phyloP scores from a whole-genome alignment of 2,888 invertebrate species.

The Parasteatoda lunata region DNA sequence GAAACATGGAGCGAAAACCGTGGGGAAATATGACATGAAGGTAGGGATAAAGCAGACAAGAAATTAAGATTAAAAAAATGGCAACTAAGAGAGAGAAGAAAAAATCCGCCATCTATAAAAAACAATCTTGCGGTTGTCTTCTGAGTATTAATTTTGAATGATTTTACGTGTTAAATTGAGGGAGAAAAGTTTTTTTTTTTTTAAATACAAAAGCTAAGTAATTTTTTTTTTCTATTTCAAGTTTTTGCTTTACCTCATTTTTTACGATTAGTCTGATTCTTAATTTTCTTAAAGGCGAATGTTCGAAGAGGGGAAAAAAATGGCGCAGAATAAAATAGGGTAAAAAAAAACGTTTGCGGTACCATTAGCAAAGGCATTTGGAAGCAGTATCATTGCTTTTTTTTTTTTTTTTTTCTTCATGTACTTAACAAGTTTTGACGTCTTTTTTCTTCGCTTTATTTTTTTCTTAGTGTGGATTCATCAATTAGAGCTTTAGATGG shows the following conservation, averaged over 20 bases:
- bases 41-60: conserved; percentile 48
- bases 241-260: conserved; percentile 53
- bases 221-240: conserved; percentile 13
- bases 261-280: conserved; percentile 67
- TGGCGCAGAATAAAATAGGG: conserved; percentile 11
- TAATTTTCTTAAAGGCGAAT: conserved; percentile 52
- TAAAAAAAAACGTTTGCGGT: conserved; percentile 50
- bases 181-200: conserved; percentile 28
- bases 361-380: conserved; percentile 60
- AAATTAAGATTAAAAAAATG: conserved; percentile 61
- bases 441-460: conserved; percentile 26
- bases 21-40: conserved; percentile 46
- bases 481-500: conserved; percentile 61
- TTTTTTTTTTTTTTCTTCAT: conserved; percentile 49
- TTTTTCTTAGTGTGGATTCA: conserved; percentile 41
- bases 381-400: conserved; percentile 53
- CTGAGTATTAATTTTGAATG: conserved; percentile 67
- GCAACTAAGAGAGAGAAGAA: conserved; percentile 33
- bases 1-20: conserved; percentile 25
- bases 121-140: conserved; percentile 67
- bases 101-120: conserved; percentile 41
- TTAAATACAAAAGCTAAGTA: background rate
- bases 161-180: conserved; percentile 69
- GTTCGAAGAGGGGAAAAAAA: conserved; percentile 21
- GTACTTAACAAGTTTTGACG: conserved; percentile 67